phyloP scores from a whole-genome alignment of 2,113 vertebrate species.

The Python bivittatus region DNA sequence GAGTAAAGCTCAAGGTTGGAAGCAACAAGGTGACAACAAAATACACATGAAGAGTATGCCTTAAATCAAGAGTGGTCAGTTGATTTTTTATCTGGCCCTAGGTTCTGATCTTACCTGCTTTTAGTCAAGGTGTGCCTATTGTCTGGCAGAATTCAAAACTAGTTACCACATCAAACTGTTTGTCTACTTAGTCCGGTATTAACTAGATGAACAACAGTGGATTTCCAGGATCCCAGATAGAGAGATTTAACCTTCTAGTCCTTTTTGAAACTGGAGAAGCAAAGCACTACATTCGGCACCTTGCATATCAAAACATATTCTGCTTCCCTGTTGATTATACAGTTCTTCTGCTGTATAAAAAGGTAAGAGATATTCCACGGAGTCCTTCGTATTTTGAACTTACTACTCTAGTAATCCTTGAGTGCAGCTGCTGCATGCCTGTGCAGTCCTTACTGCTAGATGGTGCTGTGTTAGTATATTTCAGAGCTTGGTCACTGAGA shows the following conservation, averaged over 20 bases:
- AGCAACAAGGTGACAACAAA: neutral
- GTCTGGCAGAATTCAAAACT: neutral
- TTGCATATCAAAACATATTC: neutral
- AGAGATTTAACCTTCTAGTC: neutral
- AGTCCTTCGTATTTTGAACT: neutral
- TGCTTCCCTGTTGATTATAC: neutral
- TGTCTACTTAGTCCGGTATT: neutral
- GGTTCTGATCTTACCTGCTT: neutral
- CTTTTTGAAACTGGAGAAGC: neutral
- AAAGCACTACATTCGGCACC: neutral
- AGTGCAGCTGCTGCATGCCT: neutral
- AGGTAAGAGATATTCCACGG: neutral
- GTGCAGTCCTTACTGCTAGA: neutral
- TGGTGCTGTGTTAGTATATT: neutral
- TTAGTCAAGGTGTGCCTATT: neutral
- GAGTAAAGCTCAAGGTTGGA: neutral
- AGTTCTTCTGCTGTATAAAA: neutral
- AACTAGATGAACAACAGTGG: neutral
- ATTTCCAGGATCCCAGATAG: neutral
- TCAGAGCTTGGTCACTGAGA: neutral
- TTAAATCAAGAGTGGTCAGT: neutral
- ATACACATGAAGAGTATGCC: neutral
- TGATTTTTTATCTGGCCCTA: neutral
- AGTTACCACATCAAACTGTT: neutral
- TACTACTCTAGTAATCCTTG: neutral